Percentiles rank a stretch among this genome's conserved stretches.
Evolutionary conservation across 2,113 vertebrate species (phyloP).

Genomic region (Rhadina sibilatrix): DNA sequence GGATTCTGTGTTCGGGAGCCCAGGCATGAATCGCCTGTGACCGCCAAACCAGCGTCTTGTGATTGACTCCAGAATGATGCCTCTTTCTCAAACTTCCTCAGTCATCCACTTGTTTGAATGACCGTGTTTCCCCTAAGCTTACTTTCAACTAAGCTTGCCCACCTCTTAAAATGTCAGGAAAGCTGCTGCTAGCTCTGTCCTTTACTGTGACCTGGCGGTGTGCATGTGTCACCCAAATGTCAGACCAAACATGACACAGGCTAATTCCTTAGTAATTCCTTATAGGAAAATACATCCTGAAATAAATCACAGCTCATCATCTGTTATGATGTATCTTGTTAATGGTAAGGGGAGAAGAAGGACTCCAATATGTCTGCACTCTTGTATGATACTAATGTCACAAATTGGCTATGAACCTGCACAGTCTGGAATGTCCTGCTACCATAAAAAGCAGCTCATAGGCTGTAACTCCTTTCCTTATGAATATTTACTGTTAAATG

Average conservation of each 20-base stretch:
- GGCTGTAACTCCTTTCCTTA: not conserved
- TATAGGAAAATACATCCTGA: not conserved
- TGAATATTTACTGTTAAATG: not conserved
- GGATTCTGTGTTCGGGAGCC: not conserved
- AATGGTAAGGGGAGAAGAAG: not conserved
- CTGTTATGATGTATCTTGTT: not conserved
- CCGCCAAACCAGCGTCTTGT: not conserved
- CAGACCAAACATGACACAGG: not conserved
- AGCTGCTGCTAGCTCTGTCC: not conserved
- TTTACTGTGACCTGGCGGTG: not conserved
- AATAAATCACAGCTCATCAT: not conserved
- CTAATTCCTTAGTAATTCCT: not conserved
- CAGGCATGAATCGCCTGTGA: not conserved
- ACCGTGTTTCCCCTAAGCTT: not conserved
- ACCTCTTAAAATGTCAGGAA: not conserved
- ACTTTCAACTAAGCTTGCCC: not conserved
- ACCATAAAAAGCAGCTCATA: not conserved
- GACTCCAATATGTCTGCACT: not conserved
- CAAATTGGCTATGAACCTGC: not conserved
- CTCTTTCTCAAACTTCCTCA: not conserved
- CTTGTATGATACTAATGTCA: not conserved
- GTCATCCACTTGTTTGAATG: not conserved
- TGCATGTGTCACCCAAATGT: not conserved
- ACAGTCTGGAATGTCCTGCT: not conserved
- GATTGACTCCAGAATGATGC: not conserved